These are phyloP conservation scores for Drosophila chauvacae DNA, from an alignment of 1,140 invertebrate species.

Conservation along the genomic window DNA sequence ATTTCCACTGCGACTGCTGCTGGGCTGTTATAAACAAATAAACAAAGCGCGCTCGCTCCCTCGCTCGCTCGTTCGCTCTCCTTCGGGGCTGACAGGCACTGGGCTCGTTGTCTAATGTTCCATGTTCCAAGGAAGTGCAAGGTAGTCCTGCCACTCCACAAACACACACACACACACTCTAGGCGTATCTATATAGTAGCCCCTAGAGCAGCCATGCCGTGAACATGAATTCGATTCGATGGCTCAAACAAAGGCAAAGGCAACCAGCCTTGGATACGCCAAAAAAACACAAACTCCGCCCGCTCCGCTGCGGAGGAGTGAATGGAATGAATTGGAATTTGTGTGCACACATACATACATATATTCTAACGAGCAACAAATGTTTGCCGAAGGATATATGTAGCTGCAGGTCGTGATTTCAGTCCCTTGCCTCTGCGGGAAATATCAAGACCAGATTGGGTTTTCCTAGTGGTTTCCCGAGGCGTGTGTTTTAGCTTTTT, in stretches of 20 bases:
- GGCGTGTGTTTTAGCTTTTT: neutral
- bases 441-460: neutral
- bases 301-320: neutral
- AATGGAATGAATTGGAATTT: constrained; percentile 16
- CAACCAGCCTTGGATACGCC: constrained; percentile 64
- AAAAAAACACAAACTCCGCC: constrained; percentile 15
- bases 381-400: constrained; percentile 30
- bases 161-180: constrained; percentile 47
- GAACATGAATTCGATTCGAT: constrained; percentile 62
- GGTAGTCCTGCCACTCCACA: constrained; percentile 54
- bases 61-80: constrained; percentile 3
- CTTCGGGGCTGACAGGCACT: constrained; percentile 3
- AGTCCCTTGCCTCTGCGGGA: neutral
- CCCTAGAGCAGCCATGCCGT: constrained; percentile 27
- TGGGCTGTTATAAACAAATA: constrained; percentile 69
- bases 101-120: constrained; percentile 51
- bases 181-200: constrained; percentile 2
- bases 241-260: constrained; percentile 59
- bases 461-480: neutral
- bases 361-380: constrained; percentile 50
- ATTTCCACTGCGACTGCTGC: constrained; percentile 54
- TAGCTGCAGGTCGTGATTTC: neutral
- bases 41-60: constrained; percentile 43
- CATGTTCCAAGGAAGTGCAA: constrained; percentile 52
- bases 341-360: neutral